phyloP scores from a whole-genome alignment of 2,797 vertebrate genomes.

The Sphenopsis melanotis region DNA sequence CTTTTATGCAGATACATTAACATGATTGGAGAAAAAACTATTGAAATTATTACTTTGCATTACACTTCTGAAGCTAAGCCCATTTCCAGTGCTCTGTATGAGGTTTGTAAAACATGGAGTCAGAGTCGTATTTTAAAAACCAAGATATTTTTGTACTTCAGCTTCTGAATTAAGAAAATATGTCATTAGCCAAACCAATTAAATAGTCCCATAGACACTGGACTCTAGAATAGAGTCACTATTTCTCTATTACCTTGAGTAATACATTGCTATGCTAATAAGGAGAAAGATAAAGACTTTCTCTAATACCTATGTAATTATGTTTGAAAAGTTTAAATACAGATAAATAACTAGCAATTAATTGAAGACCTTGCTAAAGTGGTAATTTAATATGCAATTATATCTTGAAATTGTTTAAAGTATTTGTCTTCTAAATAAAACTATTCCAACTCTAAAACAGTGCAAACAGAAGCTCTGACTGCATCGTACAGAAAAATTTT shows the following conservation, averaged over 20 bases:
- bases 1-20: background rate
- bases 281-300: background rate
- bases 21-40: background rate
- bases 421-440: background rate
- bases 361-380: background rate
- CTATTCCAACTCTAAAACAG: background rate
- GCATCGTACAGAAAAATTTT: background rate
- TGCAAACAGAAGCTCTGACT: background rate
- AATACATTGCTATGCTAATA: background rate
- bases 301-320: background rate
- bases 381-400: background rate
- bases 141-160: background rate
- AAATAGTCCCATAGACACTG: background rate
- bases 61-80: background rate
- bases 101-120: background rate
- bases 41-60: background rate
- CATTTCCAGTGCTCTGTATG: background rate
- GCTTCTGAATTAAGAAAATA: background rate
- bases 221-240: background rate
- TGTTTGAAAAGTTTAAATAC: background rate
- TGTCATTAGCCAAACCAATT: background rate
- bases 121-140: background rate
- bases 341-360: background rate
- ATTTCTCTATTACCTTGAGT: background rate
- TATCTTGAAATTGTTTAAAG: background rate